Evolutionary conservation across 2,888 invertebrate species (phyloP), one percentile per base, ranked within the genome.

Genomic region (Fissipunctia ypsillon): DNA sequence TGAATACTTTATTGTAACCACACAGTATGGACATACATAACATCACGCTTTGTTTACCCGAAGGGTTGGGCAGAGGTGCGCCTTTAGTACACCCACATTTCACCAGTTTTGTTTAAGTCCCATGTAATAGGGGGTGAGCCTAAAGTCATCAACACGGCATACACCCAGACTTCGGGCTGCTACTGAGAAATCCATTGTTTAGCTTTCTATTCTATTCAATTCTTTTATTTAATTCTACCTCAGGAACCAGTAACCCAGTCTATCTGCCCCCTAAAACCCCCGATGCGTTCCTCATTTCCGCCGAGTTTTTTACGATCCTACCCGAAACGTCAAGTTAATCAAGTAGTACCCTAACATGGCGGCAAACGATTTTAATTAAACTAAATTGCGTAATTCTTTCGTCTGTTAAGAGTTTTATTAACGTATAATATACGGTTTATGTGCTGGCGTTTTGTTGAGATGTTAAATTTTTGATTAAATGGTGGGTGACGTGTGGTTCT

Each of bases 361-460:
- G 86, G 73, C 87, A 92, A 93, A 91, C 87, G 91, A 91, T 94
- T 95, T 94, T 95, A 95, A 95, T 95, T 94, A 95, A 94, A 90
- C 88, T 89, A 90, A 88, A 93, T 93, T 92, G 92, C 91, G 88
- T 88, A 90, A 87, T 91, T 91, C 90, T 91, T 91, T 90, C 87
- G 86, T 83, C 89, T 88, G 89, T 91, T 90, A 90, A 91, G 83
- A 82, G 77, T 88, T 90, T 88, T 89, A 89, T 83, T 83, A 84
- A 76, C 75, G 73, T 69, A 74, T 78, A 76, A 73, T 75, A 83
- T 80, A 74, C 76, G 73, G 66, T 83, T 78, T 77, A 83, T 76
- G 68, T 72, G 79, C 67, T 52, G 12, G 25, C 64, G 75, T 67
- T 74, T 69, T 73, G 83, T 74, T 57, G 74, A 79, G 68, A 69